phyloP scores from a whole-genome alignment of 2,797 vertebrate genomes.

The Vespertilio murinus region DNA sequence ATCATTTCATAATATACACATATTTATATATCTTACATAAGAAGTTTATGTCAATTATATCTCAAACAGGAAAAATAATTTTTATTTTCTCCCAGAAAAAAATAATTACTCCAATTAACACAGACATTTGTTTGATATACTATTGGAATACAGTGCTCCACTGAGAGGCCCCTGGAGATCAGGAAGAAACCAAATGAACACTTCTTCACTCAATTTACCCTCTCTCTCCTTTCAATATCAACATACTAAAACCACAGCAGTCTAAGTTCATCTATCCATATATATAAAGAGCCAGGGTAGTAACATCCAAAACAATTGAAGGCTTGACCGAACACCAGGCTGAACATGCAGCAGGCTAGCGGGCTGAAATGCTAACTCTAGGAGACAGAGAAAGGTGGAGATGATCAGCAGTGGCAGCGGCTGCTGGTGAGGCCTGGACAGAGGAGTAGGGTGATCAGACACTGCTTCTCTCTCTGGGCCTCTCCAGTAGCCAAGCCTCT shows the following conservation, averaged over 20 bases:
- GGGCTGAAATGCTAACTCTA: too few species aligned
- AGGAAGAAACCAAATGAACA: neutral
- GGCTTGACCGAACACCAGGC: too few species aligned
- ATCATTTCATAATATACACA: neutral
- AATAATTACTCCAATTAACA: neutral
- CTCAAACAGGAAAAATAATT: neutral
- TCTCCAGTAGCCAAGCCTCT: too few species aligned
- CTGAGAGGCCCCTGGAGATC: neutral
- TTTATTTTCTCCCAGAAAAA: neutral
- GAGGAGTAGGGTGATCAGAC: too few species aligned
- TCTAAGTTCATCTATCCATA: neutral
- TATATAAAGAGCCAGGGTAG: too few species aligned
- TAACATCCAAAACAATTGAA: too few species aligned
- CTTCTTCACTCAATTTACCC: neutral
- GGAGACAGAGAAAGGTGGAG: too few species aligned
- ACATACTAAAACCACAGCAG: constrained; percentile 7
- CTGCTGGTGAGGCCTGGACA: too few species aligned
- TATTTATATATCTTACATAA: neutral
- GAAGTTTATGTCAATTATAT: neutral
- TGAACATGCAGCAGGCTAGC: too few species aligned
- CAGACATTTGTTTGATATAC: neutral
- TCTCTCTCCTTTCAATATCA: neutral
- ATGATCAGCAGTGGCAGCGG: too few species aligned
- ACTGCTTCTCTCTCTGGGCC: too few species aligned
- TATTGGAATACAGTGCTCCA: neutral